Conservation (phyloP, 35 echinoderm and acorn worm species). For the Chiridota heheva region DNA sequence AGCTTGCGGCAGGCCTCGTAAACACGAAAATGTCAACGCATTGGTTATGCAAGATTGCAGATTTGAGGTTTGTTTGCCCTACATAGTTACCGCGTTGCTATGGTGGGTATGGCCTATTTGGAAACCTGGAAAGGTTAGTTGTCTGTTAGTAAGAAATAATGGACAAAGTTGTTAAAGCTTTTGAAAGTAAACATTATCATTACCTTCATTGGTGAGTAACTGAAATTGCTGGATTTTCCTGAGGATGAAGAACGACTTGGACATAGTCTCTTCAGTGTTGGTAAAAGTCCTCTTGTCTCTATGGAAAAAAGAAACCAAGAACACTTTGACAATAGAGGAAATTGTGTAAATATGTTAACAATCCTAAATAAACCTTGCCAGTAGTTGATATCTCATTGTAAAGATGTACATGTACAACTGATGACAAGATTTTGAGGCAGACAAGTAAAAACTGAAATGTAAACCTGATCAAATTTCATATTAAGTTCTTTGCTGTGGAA, state of each 20-base stretch:
- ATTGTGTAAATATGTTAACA: too few species aligned
- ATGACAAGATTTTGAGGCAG: background rate
- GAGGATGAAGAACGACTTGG: conserved; percentile 86
- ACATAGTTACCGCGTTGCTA: too few species aligned
- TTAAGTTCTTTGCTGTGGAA: too few species aligned
- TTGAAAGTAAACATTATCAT: background rate
- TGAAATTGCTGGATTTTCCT: conserved; percentile 80
- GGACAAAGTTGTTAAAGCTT: background rate
- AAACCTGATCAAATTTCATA: background rate
- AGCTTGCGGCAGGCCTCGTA: background rate
- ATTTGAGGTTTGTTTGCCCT: background rate
- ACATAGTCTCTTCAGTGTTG: conserved; percentile 73
- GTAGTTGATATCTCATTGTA: conserved; percentile 1
- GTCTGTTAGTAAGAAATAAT: too few species aligned
- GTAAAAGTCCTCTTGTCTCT: conserved; percentile 60
- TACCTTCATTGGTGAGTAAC: conserved; percentile 90
- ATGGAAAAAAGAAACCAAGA: background rate
- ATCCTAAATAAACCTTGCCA: too few species aligned
- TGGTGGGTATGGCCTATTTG: too few species aligned
- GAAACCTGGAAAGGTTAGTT: too few species aligned
- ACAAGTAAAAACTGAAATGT: background rate
- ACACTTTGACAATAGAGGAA: background rate
- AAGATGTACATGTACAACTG: background rate
- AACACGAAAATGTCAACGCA: background rate
- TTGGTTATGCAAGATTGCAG: background rate